Conservation (phyloP, 1,140 invertebrate genomes). For the Drosophila rhopaloa region DNA sequence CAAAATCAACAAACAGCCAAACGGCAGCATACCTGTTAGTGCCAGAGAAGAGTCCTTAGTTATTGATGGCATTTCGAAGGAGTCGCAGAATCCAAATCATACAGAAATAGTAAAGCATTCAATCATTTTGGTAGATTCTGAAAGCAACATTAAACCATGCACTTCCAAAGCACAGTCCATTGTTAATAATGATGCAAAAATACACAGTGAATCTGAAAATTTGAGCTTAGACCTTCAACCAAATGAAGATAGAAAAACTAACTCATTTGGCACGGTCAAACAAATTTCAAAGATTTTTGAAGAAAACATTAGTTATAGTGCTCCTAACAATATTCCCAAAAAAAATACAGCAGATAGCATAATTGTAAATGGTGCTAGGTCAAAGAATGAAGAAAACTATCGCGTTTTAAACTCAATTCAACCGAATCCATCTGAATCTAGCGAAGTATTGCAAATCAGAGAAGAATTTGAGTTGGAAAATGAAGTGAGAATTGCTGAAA, state of each 20-base stretch:
- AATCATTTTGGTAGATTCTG: not conserved
- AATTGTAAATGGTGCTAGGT: slow-evolving; percentile 1
- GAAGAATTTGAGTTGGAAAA: slow-evolving; percentile 33
- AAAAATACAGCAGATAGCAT: not conserved
- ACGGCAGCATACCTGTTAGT: not conserved
- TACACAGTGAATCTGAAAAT: not conserved
- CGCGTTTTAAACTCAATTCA: not conserved
- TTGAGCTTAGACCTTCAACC: not conserved
- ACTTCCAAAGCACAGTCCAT: not conserved
- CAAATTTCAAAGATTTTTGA: slow-evolving; percentile 45
- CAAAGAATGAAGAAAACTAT: slow-evolving; percentile 10
- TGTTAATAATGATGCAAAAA: not conserved
- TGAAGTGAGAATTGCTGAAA: not conserved
- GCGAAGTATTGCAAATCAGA: slow-evolving; percentile 18
- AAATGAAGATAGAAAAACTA: slow-evolving; percentile 26
- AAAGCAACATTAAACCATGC: not conserved
- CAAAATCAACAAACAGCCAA: slow-evolving; percentile 1
- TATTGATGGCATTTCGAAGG: slow-evolving; percentile 3
- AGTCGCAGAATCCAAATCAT: not conserved
- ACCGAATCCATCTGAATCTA: not conserved
- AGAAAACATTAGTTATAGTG: slow-evolving; percentile 30
- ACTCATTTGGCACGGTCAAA: slow-evolving; percentile 34
- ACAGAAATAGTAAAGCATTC: not conserved
- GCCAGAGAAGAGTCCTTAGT: slow-evolving; percentile 5
- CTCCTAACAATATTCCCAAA: slow-evolving; percentile 3